phyloP scores from a whole-genome alignment of 2,113 vertebrate genomes.

The Calypte anna region DNA sequence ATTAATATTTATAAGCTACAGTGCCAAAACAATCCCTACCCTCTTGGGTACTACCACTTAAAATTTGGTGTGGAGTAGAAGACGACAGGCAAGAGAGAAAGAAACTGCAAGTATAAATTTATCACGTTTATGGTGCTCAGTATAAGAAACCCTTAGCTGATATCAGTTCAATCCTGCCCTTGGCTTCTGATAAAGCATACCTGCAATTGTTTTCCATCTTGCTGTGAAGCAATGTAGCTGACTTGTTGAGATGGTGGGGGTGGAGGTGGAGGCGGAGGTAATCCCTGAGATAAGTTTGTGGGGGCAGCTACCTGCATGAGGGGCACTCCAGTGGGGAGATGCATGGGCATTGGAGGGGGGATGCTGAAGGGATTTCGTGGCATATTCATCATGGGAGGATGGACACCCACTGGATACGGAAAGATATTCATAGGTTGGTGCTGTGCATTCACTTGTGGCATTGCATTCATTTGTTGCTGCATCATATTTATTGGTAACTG shows the following conservation, averaged over 20 bases:
- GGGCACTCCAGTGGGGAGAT: slow-evolving; percentile 87
- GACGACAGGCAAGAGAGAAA: slow-evolving; percentile 48
- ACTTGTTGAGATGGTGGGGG: slow-evolving; percentile 93
- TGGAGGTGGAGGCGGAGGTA: slow-evolving; percentile 93
- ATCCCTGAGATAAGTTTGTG: slow-evolving; percentile 85
- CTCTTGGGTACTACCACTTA: neutral
- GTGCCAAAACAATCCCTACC: neutral
- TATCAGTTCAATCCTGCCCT: neutral
- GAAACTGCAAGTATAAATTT: slow-evolving; percentile 25
- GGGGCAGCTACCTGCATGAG: slow-evolving; percentile 88
- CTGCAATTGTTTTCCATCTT: slow-evolving; percentile 86
- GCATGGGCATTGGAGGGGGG: slow-evolving; percentile 86
- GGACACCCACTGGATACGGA: slow-evolving; percentile 81
- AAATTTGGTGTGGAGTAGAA: neutral
- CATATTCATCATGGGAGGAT: slow-evolving; percentile 84
- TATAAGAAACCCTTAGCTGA: neutral
- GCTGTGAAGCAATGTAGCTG: slow-evolving; percentile 81
- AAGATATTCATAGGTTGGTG: slow-evolving; percentile 80
- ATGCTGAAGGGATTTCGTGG: slow-evolving; percentile 84
- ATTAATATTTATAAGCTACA: neutral
- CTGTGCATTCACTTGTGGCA: slow-evolving; percentile 78
- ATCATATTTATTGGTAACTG: slow-evolving; percentile 83
- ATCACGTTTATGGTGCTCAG: neutral
- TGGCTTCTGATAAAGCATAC: slow-evolving; percentile 72
- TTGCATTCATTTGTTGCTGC: slow-evolving; percentile 83